phyloP scores from a whole-genome alignment of 2,888 invertebrate genomes.

The Netelia inedita region DNA sequence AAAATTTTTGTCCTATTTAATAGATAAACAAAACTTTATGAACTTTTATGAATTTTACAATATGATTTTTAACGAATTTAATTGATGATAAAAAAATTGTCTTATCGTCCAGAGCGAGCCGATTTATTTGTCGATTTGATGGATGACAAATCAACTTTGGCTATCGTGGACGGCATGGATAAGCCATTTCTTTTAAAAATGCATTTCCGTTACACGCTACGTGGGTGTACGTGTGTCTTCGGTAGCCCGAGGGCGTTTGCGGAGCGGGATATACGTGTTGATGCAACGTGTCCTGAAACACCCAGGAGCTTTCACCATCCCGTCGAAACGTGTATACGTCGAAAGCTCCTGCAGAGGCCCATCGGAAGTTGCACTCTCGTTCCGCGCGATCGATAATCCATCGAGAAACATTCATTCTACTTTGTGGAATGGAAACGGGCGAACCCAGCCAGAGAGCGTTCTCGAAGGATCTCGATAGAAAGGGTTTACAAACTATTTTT shows the following conservation, averaged over 20 bases:
- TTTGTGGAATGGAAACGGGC: constrained; percentile 45
- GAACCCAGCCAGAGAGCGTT: background rate
- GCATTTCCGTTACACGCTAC: background rate
- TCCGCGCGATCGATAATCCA: constrained; percentile 65
- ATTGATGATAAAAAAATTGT: too few relatives aligned
- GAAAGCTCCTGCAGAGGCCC: constrained; percentile 13
- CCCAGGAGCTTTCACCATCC: constrained; percentile 24
- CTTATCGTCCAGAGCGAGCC: background rate
- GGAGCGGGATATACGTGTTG: constrained; percentile 39
- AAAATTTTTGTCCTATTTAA: too few relatives aligned
- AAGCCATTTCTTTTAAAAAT: constrained; percentile 10
- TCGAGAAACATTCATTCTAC: constrained; percentile 68
- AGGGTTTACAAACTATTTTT: constrained; percentile 11
- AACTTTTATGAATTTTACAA: too few relatives aligned
- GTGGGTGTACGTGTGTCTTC: constrained; percentile 9
- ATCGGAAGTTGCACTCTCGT: constrained; percentile 62
- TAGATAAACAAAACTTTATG: too few relatives aligned
- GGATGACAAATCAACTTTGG: background rate
- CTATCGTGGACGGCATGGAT: background rate
- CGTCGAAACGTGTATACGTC: background rate
- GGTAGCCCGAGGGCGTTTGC: background rate
- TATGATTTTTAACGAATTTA: too few relatives aligned
- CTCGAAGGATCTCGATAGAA: constrained; percentile 22
- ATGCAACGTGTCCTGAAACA: constrained; percentile 36
- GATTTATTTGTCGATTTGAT: background rate